Base-by-base conservation (phyloP, 1,140 invertebrate species). In the Sinonovacula constricta region DNA sequence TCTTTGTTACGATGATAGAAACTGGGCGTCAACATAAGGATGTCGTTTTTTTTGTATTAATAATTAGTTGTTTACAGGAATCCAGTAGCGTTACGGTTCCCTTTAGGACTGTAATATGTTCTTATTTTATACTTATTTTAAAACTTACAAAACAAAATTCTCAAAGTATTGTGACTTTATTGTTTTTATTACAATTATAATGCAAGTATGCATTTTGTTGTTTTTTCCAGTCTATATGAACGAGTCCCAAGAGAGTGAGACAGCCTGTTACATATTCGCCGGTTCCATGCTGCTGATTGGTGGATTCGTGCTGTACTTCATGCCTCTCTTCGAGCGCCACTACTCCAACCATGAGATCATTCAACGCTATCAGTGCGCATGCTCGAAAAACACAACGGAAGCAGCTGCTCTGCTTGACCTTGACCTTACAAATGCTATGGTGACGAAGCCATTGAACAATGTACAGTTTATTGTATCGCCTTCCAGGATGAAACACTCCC, bases 321-420 rank as follows among this genome's bases (percentile, higher is more conserved):
- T 89, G 88, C 87, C 88, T 22, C 80, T 81, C 30, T 85, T 87
- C 63, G 88, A 89, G 69, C 82, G 84, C 26, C 87, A 88, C 67
- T 79, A 80, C 22, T 88, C 87, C 66, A 89, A 89, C 71, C 81
- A 85, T 34, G 87, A 85, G 65, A 81, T 87, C 33, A 82, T 88
- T 49, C 86, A 88, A 68, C 85, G 84, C 54, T 82, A 88, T 22
- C 84, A 83, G 57, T 85, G 83, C 57, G 81, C 82, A 34, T 85
- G 80, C 70, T 81, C 82, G 57, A 83, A 85, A 57, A 84, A 85
- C 71, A 84, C 82, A 28, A 82, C 88, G 1, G 88, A 89, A 62
- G 88, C 86, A 2, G 87, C 86, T 3, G 88, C 88, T 36, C 74
- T 89, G 14, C 80, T 89, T 34, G 88, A 89, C 72, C 83, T 89